Evolutionary conservation across 2,797 vertebrate genomes (phyloP).

Genomic region (Spea hammondii): DNA sequence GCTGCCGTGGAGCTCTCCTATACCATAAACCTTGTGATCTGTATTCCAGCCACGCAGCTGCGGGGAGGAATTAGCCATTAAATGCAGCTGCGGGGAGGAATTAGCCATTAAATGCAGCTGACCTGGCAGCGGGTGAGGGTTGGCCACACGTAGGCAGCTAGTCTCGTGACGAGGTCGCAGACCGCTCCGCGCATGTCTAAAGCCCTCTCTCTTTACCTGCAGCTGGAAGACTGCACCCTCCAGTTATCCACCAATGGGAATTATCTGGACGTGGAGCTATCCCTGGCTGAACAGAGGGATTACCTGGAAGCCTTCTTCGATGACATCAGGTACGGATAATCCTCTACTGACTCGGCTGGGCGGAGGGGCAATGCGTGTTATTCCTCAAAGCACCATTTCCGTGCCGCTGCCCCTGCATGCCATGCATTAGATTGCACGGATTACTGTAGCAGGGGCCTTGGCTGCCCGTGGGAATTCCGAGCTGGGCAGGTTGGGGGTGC

Average conservation of each 20-base stretch:
- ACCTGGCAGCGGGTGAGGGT: constrained; percentile 7
- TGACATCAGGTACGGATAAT: constrained; percentile 79
- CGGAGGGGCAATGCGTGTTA: too few species aligned
- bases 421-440: too few species aligned
- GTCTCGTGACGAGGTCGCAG: neutral
- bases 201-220: constrained; percentile 35
- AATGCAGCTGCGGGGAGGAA: neutral
- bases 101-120: constrained; percentile 21
- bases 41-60: too few species aligned
- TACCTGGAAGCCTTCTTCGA: constrained; percentile 88
- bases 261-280: constrained; percentile 90
- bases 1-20: too few species aligned
- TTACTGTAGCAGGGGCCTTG: too few species aligned
- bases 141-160: neutral
- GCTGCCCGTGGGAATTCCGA: too few species aligned
- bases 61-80: constrained; percentile 13
- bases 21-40: neutral
- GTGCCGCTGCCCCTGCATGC: too few species aligned
- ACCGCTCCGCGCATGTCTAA: neutral
- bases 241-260: constrained; percentile 84
- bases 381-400: too few species aligned
- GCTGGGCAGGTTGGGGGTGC: too few species aligned
- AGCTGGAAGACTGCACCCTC: constrained; percentile 90
- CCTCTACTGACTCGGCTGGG: neutral
- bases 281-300: constrained; percentile 87